Base-by-base conservation (phyloP, 2,113 vertebrate genomes). In the Papio anubis region DNA sequence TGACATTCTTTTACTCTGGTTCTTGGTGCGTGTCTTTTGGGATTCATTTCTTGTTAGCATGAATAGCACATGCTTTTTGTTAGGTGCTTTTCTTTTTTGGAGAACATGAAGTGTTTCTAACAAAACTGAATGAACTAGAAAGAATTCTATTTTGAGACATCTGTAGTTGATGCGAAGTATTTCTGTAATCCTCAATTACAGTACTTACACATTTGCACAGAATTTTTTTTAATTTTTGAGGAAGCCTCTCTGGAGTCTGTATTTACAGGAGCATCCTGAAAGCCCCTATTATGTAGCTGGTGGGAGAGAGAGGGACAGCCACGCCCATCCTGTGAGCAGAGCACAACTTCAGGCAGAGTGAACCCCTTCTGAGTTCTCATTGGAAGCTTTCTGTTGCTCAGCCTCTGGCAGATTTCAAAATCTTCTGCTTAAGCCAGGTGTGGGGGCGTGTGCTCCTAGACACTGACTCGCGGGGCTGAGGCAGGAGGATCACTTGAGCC, bases 121-220 rank as follows among this genome's bases (percentile, higher is more conserved):
- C 11, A 72, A 86, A 61, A 80, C 18, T 84, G 55, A 94, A 61
- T 59, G 68, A 96, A 32, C 52, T 59, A 64, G 90, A 32, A 84
- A 84, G 55, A 70, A 72, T 90, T 91, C 55, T 79, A 7, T 96
- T 38, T 82, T 50, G 45, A 95, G 90, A 93, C 68, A 43, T 95
- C 92, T 94, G 68, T 92, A 80, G 79, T 89, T 61, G 79, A 68
- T 87, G 88, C 30, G 73, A 90, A 82, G 50, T 79, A 68, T 30
- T 70, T 78, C 66, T 79, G 21, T 30, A n/a, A 18, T 61, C 38
- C 23, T 93, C 78, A 52, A 48, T 94, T 64, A 40, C 11, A 38
- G 61, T 90, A 30, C 70, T 91, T 84, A 72, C 27, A 59, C 84
- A 50, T 52, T 94, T 85, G 61, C 76, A n/a, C 61, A 84, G 81